Evolutionary conservation across 1,140 invertebrate genomes (phyloP), one percentile per base, ranked within the genome.

Genomic region (Chymomyza costata): DNA sequence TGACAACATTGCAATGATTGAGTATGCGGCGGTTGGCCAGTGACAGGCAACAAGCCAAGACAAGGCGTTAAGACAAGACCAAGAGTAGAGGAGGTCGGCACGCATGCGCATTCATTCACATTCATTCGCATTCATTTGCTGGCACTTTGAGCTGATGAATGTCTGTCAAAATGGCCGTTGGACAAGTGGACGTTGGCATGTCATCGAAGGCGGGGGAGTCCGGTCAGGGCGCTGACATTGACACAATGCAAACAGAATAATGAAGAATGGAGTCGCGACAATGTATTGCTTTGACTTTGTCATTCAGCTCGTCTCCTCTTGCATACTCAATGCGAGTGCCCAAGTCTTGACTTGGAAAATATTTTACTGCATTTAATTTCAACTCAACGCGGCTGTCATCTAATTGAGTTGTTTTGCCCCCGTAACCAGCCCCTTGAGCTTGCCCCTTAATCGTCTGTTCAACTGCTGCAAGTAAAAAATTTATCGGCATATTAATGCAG

Each of bases 401-500:
- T 80, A 80, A 80, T 80, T 80, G 73, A 80, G 73, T 80, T 80
- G 73, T 78, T 67, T 40, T 16, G n/a, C n/a, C n/a, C n/a, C n/a
- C n/a, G n/a, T 38, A 14, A 3, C 6, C 32, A 5, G 13, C 32
- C 32, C 32, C 8, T 13, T 14, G n/a, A n/a, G 32, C 8, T 34
- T 3, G 2, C 32, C 8, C 32, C 11, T 13, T 25, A 25, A 14
- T 34, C 32, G 6, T 34, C 32, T 34, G 32, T 13, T 10, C 11
- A 3, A 10, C 11, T 34, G 62, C 58, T 39, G 63, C 34, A 49
- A 10, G 5, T 28, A 34, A 65, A 56, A 55, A 76, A 69, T 80
- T 80, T 80, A 78, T 78, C 67, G 71, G 67, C 71, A 78, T 78
- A 78, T 80, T 80, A 78, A 80, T 78, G 71, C 73, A 68, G 59